Evolutionary conservation across 2,113 vertebrate species (phyloP).

Genomic region (Brachirus orientalis): DNA sequence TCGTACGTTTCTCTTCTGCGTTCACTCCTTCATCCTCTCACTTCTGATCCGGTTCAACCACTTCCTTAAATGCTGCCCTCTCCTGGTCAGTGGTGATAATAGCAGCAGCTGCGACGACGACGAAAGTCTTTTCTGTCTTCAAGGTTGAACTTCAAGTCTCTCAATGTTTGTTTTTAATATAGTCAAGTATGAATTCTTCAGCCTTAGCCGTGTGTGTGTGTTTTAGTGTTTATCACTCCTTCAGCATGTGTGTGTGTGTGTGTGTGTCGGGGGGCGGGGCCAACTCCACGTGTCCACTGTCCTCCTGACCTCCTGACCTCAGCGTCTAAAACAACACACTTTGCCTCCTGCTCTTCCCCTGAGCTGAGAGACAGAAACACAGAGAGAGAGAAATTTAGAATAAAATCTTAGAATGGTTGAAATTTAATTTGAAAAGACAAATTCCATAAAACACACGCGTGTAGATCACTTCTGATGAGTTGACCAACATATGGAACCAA

Average conservation of each 20-base stretch:
- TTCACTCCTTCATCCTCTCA: conserved; percentile 28
- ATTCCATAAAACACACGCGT: no score
- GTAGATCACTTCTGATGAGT: no score
- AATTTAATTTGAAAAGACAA: no score
- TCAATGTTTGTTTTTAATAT: not conserved
- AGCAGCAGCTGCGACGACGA: conserved; percentile 68
- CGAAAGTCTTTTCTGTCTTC: conserved; percentile 22
- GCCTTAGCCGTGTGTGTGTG: conserved; percentile 19
- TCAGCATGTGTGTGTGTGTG: conserved; percentile 58
- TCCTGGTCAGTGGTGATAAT: conserved; percentile 63
- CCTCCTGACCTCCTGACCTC: conserved; percentile 55
- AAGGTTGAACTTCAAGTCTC: conserved; percentile 30
- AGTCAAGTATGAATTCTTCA: conserved; percentile 51
- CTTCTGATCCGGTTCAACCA: conserved; percentile 49
- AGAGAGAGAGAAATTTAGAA: no score
- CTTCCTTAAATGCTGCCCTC: conserved; percentile 49
- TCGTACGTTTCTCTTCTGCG: not conserved
- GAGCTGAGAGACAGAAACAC: conserved; percentile 67
- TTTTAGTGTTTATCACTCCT: conserved; percentile 57
- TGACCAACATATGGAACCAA: no score
- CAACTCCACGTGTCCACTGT: conserved; percentile 35
- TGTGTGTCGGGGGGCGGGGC: conserved; percentile 46
- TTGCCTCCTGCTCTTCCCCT: conserved; percentile 80
- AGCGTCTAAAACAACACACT: conserved; percentile 78
- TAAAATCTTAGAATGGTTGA: no score